A percentile compares a stretch with the other conserved stretches of the same genome.
phyloP scores from a whole-genome alignment of 1,140 invertebrate genomes.

The Bombus haemorrhoidalis region DNA sequence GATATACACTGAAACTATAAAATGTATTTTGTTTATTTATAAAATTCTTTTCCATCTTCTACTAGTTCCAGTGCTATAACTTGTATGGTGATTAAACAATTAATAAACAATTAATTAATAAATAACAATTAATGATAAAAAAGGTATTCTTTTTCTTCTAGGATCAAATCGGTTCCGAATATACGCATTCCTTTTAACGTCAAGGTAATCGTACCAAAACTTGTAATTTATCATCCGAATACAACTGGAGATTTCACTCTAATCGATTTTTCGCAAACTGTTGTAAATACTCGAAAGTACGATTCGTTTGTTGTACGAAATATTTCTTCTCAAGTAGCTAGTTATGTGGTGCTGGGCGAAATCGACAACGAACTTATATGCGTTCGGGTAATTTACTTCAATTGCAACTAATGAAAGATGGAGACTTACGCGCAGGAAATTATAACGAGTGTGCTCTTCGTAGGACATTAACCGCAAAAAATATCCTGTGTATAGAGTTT shows the following conservation, averaged over 20 bases:
- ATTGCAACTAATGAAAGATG: background rate
- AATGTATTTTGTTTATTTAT: no score
- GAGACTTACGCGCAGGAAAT: background rate
- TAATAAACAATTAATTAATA: no score
- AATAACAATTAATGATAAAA: background rate
- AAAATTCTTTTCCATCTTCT: no score
- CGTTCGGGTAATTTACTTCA: conserved; percentile 49
- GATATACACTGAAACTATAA: no score
- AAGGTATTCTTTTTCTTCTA: background rate
- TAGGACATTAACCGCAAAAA: conserved; percentile 54
- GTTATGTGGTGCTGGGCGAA: conserved; percentile 70
- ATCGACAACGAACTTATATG: conserved; percentile 58
- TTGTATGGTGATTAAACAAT: no score
- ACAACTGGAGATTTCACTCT: conserved; percentile 72
- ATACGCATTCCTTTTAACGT: conserved; percentile 67
- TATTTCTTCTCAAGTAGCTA: conserved; percentile 62
- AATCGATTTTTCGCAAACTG: conserved; percentile 70
- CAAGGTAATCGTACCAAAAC: conserved; percentile 64
- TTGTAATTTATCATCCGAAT: conserved; percentile 67
- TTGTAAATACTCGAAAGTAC: conserved; percentile 58
- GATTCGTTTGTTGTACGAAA: conserved; percentile 69
- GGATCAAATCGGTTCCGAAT: conserved; percentile 71
- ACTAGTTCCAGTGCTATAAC: no score
- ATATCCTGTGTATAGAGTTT: conserved; percentile 61
- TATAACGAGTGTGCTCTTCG: conserved; percentile 1